Evolutionary conservation across 2,888 invertebrate genomes (phyloP).

Genomic region (Xestia sexstrigata): DNA sequence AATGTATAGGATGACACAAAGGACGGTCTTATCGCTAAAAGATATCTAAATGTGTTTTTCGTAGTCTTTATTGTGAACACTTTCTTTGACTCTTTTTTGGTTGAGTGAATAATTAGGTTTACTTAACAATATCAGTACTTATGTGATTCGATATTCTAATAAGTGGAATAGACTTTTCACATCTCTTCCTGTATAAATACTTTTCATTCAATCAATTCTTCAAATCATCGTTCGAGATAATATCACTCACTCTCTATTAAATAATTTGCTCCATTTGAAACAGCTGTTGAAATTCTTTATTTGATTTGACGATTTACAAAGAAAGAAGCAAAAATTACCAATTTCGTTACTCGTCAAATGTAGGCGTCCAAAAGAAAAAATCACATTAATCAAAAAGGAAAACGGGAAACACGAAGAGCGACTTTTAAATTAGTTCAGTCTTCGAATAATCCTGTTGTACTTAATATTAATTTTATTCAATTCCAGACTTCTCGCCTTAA

Average conservation of each 20-base stretch:
- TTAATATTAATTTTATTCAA: constrained; percentile 52
- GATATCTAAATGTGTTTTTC: not conserved
- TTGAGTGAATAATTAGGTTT: not conserved
- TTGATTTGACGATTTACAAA: not conserved
- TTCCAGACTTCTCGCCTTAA: constrained; percentile 42
- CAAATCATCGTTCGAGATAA: no score
- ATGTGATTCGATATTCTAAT: no score
- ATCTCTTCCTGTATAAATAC: no score
- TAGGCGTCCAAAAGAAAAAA: constrained; percentile 18
- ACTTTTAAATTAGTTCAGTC: constrained; percentile 50
- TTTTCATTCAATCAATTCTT: no score
- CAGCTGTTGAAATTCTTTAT: not conserved
- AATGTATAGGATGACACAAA: no score
- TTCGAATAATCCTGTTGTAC: constrained; percentile 46
- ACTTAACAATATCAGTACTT: not conserved
- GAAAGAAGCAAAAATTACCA: not conserved
- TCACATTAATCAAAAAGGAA: constrained; percentile 24
- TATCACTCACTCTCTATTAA: not conserved
- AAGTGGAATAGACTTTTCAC: not conserved
- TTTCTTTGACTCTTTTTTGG: not conserved
- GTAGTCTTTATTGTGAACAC: not conserved
- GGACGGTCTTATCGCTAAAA: not conserved
- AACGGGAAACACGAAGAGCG: constrained; percentile 25
- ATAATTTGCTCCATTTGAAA: not conserved
- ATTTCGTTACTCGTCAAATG: not conserved